phyloP scores from a whole-genome alignment of 2,797 vertebrate species.

The Tiaroga cobitis region DNA sequence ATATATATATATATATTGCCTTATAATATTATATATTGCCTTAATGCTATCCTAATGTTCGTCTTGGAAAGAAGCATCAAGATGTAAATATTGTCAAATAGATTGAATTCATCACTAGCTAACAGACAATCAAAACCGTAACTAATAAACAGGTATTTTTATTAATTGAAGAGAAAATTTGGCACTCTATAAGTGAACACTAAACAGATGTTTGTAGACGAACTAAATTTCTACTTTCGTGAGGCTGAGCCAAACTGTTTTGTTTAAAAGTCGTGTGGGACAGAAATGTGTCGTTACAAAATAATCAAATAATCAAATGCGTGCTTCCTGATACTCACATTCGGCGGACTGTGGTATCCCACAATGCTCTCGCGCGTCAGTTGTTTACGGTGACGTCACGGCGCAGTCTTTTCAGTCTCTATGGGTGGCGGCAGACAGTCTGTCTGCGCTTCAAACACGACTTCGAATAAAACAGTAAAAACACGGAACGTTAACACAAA shows the following conservation, averaged over 20 bases:
- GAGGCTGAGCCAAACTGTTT: not conserved
- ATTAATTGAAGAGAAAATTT: not conserved
- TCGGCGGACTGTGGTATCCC: conserved; percentile 70
- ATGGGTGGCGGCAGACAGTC: conserved; percentile 59
- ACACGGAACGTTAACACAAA: not conserved
- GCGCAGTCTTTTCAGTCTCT: conserved; percentile 43
- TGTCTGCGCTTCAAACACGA: conserved; percentile 27
- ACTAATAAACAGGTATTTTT: not conserved
- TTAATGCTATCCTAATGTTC: not conserved
- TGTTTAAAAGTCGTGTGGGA: not conserved
- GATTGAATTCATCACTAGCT: too few relatives aligned
- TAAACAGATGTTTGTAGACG: not conserved
- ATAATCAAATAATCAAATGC: not conserved
- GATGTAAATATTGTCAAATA: not conserved
- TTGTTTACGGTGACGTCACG: conserved; percentile 76
- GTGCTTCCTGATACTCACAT: not conserved
- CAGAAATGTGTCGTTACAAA: not conserved
- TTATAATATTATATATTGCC: too few relatives aligned
- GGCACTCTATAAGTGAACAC: not conserved
- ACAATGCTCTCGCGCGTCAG: conserved; percentile 70
- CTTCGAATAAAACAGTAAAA: conserved; percentile 5
- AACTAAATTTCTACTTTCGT: not conserved
- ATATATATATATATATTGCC: too few relatives aligned
- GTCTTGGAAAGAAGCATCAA: not conserved
- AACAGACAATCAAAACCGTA: not conserved